Evolutionary conservation across 1,140 invertebrate species (phyloP), one percentile per base, ranked within the genome.

Genomic region (Polypedilum vanderplanki): DNA sequence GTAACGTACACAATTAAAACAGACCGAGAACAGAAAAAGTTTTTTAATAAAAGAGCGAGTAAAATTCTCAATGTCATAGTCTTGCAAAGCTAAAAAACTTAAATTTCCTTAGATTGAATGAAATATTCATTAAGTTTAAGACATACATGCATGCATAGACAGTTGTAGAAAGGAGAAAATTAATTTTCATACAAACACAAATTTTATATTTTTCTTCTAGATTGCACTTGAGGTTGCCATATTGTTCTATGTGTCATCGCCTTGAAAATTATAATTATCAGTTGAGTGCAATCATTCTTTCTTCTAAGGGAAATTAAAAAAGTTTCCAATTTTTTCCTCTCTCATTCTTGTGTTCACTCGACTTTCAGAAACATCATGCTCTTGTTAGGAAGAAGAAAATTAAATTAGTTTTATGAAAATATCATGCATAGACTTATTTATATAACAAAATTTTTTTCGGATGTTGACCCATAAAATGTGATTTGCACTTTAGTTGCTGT

Each of bases 201-300:
- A 33, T 33, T 33, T 33, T 33, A 33, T n/a, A n/a, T n/a, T 33
- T 33, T 33, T 33, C 24, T 33, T 33, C 5, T 33, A 33, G 24
- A 33, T 33, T 33, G 24, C 5, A 33, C 24, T 33, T 33, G 24
- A 33, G 24, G 24, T 33, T 33, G 24, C 24, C 24, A 33, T 33
- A 33, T 33, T 33, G 24, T 33, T 33, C 24, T 57, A 12, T 57
- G 10, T 70, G 65, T 70, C 65, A 70, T 70, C 65, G 65, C 65
- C 65, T 70, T 67, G 9, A 70, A 70, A 70, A 70, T 70, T 70
- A 70, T 70, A 70, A 70, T 70, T 70, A 70, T 70, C 65, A 70
- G 65, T 70, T 18, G 8, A 33, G 24, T 33, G 24, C 24, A 33
- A 33, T 33, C 24, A 33, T 33, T 33, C 5, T 33, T 33, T 5